Conservation (phyloP, 2,113 vertebrate genomes). For the Rhagologus leucostigma region DNA sequence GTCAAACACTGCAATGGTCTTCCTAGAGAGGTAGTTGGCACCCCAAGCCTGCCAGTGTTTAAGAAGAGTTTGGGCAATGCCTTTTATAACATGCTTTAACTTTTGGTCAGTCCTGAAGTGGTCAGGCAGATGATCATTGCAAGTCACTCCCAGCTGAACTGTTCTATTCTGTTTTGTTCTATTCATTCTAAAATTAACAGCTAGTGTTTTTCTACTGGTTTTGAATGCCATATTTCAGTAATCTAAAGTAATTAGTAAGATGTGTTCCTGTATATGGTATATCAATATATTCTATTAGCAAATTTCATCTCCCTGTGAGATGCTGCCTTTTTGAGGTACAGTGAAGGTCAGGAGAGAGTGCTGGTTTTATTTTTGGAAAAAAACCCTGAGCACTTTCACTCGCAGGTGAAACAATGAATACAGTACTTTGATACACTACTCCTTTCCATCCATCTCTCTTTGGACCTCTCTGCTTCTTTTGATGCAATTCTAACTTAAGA, state of each 20-base stretch:
- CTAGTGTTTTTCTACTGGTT: background rate
- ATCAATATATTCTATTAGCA: background rate
- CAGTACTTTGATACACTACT: background rate
- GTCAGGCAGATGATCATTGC: background rate
- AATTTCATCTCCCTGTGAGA: background rate
- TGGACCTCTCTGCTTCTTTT: background rate
- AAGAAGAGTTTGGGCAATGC: background rate
- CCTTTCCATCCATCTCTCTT: background rate
- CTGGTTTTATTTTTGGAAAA: background rate
- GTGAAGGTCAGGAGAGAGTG: background rate
- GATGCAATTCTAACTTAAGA: background rate
- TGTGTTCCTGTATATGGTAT: background rate
- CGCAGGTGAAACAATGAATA: background rate
- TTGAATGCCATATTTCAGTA: background rate
- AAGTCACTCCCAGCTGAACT: background rate
- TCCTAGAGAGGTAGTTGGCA: background rate
- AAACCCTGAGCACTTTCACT: rapidly evolving
- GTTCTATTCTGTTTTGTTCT: background rate
- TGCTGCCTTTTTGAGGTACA: background rate
- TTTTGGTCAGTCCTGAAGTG: background rate
- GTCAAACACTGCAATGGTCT: background rate
- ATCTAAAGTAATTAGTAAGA: background rate
- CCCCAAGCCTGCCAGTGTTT: background rate
- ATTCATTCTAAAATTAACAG: background rate
- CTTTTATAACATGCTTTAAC: background rate